Base-by-base conservation (phyloP, 2,888 invertebrate species). In the Megalurothrips usitatus region DNA sequence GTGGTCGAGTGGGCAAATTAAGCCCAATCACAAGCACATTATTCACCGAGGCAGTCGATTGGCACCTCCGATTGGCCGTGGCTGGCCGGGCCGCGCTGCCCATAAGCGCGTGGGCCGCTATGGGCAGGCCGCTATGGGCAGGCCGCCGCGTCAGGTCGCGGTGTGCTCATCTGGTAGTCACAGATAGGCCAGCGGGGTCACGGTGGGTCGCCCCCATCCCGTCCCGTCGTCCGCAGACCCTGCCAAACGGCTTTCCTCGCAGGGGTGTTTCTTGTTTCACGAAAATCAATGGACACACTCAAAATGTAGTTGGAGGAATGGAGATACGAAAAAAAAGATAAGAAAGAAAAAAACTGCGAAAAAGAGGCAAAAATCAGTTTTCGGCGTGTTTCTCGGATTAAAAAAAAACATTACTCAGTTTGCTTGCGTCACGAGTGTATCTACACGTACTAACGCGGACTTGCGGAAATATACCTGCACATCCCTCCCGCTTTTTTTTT, bases 1-100 rank as follows among this genome's bases (percentile, higher is more conserved):
- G 23, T 75, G 11, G 19, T 58, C 58, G 58, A 17, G 19, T n/a
- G 58, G 26, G 68, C 68, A 26, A 75, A 75, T 75, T 75, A 75
- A 75, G 68, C 68, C 68, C 68, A 75, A 75, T 75, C 68, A 75
- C 2, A 23, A 26, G 68, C 23, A 12, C 68, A 75, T 75, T 75
- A 75, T 23, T 75, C 68, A 75, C 68, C 68, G 12, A 23, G 68
- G 68, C 68, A 58, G 58, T 19, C 58, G 58, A 58, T 58, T 19
- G 58, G 58, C 58, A 43, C 34, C 34, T 43, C 34, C 58, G 58
- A 19, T 58, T 14, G 58, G 58, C 58, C 58, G 68, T 11, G 23
- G 68, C 68, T 9, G n/a, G 63, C 52, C 52, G 58, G 0, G 58
- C 58, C 58, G 58, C 14, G 17, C 58, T 17, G 58, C 58, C 58